Percentiles rank a stretch among this genome's conserved stretches.
Conservation (phyloP, 2,888 invertebrate genomes). For the Pseudoips prasinana region DNA sequence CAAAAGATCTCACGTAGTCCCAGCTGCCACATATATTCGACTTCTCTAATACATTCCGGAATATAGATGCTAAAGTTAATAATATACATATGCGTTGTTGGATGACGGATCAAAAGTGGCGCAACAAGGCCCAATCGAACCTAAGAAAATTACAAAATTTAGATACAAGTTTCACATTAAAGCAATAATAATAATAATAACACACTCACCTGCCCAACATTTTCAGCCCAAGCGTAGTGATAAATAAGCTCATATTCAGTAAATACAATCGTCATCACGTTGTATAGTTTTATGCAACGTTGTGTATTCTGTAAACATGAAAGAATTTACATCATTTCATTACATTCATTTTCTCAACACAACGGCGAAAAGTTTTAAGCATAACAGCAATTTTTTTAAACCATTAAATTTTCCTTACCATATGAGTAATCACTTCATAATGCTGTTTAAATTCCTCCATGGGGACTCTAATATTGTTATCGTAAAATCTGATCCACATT, state of each 20-base stretch:
- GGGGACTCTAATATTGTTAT: conserved; percentile 86
- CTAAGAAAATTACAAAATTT: conserved; percentile 49
- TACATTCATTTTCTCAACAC: too few relatives aligned
- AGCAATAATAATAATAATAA: not conserved
- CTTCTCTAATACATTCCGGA: conserved; percentile 88
- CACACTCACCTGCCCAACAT: conserved; percentile 86
- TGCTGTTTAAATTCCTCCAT: conserved; percentile 83
- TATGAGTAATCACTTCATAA: conserved; percentile 70
- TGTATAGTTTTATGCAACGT: conserved; percentile 88
- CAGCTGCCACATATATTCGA: conserved; percentile 91
- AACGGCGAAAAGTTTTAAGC: not conserved
- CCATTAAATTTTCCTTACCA: conserved; percentile 48
- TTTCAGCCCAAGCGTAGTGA: conserved; percentile 90
- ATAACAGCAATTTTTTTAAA: not conserved
- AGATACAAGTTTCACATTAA: not conserved
- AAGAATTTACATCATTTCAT: not conserved
- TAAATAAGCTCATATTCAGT: conserved; percentile 92
- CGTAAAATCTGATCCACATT: conserved; percentile 91
- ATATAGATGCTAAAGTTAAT: conserved; percentile 89
- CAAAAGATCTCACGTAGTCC: conserved; percentile 78
- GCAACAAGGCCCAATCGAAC: conserved; percentile 85
- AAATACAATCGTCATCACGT: conserved; percentile 89
- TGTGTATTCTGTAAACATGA: conserved; percentile 83
- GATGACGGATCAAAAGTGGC: conserved; percentile 86
- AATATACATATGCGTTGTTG: conserved; percentile 83